These are phyloP conservation scores for Chauna torquata DNA, from an alignment of 2,113 vertebrate species.

Conservation along the genomic window DNA sequence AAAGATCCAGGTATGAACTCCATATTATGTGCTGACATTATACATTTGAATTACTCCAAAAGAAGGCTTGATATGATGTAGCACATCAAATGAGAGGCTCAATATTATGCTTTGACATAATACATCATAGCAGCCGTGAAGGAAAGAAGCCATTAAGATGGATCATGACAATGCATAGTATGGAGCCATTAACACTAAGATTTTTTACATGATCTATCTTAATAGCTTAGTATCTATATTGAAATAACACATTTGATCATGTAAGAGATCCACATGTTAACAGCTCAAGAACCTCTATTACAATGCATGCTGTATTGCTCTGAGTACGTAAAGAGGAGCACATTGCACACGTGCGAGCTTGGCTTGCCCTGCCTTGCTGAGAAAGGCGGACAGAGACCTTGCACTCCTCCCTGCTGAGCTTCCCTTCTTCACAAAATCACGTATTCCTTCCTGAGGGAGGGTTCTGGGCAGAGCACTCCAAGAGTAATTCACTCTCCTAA, in stretches of 20 bases:
- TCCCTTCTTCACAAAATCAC: background rate
- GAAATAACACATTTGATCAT: slow-evolving; percentile 25
- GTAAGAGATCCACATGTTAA: background rate
- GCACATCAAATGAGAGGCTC: slow-evolving; percentile 45
- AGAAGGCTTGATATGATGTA: slow-evolving; percentile 24
- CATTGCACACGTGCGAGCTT: background rate
- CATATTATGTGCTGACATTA: background rate
- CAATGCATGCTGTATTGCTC: background rate
- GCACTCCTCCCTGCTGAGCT: background rate
- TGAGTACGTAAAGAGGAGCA: background rate
- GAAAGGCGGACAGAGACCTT: background rate
- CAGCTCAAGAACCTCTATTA: background rate
- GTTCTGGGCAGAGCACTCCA: background rate
- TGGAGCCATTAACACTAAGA: background rate
- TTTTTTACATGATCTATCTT: slow-evolving; percentile 41
- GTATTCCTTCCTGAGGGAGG: background rate
- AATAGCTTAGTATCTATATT: background rate
- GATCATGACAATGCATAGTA: background rate
- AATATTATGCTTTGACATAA: slow-evolving; percentile 33
- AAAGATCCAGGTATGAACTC: slow-evolving; percentile 31
- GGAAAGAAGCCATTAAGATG: slow-evolving; percentile 18
- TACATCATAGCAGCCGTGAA: background rate
- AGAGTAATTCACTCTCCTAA: slow-evolving; percentile 39
- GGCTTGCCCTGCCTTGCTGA: background rate
- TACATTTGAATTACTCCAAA: slow-evolving; percentile 47